These are phyloP conservation scores for Solenopsis fugax DNA, from an alignment of 1,140 invertebrate genomes.

Conservation along the genomic window DNA sequence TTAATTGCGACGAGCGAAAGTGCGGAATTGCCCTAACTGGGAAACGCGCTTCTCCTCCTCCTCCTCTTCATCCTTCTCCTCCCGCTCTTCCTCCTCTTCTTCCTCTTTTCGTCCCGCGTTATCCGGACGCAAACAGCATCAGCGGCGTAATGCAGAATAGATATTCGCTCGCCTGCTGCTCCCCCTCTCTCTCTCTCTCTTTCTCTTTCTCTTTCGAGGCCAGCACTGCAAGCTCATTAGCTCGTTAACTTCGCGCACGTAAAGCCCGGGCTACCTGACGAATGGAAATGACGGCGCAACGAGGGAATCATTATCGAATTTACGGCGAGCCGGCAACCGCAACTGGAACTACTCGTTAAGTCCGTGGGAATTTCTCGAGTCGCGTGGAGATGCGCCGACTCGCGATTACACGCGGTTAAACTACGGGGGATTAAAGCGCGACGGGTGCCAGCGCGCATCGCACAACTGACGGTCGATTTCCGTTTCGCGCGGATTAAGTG, in stretches of 20 bases:
- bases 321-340: constrained; percentile 27
- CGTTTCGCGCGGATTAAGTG: constrained; percentile 15
- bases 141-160: constrained; percentile 46
- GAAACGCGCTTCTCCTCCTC: constrained; percentile 72
- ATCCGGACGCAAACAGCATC: constrained; percentile 27
- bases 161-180: not conserved
- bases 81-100: not conserved
- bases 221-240: constrained; percentile 49
- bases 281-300: constrained; percentile 48
- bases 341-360: constrained; percentile 26
- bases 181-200: not conserved
- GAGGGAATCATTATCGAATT: constrained; percentile 57
- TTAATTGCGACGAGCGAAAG: constrained; percentile 84
- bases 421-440: not conserved
- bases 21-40: constrained; percentile 82
- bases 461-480: constrained; percentile 25
- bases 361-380: constrained; percentile 29
- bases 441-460: not conserved
- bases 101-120: not conserved
- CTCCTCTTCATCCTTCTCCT: no score
- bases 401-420: constrained; percentile 35
- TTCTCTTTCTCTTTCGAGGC: not conserved
- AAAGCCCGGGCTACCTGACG: constrained; percentile 37
- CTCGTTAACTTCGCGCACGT: constrained; percentile 56
- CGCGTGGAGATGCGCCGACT: not conserved